Base-by-base conservation (phyloP, 2,797 vertebrate genomes). In the Rhinatrema bivittatum region DNA sequence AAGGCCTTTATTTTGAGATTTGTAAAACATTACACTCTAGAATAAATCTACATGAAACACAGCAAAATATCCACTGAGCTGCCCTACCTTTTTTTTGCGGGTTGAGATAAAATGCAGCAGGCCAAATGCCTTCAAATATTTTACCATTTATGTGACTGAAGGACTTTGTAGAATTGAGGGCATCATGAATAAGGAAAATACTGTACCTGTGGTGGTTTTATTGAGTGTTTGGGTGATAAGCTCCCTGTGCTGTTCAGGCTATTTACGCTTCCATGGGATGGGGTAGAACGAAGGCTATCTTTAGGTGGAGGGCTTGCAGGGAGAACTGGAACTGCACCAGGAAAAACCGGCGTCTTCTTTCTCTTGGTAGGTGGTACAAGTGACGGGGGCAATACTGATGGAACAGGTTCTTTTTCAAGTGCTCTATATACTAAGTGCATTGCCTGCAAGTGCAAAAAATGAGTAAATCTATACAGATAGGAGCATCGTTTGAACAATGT, bases 351-450 rank as follows among this genome's bases (percentile, higher is more conserved):
- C 0, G 76, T 78, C 74, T 91, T 97, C 82, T 95, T 97, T 52
- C 93, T 87, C 81, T 98, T 99, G 9, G 88, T 87, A 3, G 84
- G 91, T 2, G 96, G 94, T 49, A 98, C 71, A 40, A 99, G 92
- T 28, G 87, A 53, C 4, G 88, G 77, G 14, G 93, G 91, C 42
- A 99, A 74, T 17, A 86, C 60, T 0, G 89, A 75, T 25, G 94
- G 94, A 31, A 99, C 93, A 0, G 94, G 91, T 65, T 99, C 96
- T 62, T 99, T 99, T 73, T 98, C 96, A 23, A 99, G 77, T 32
- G 94, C 93, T 8, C 94, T 87, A 69, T 99, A 98, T 46, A 99
- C 96, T 72, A 99, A 79, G 68, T 98, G 94, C 96, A 99, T 99
- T 23, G 94, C 96, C 96, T 99, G 56, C 7, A 56, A 46, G 43